Conservation (phyloP, 2,888 invertebrate genomes). For the Andrena bucephala region DNA sequence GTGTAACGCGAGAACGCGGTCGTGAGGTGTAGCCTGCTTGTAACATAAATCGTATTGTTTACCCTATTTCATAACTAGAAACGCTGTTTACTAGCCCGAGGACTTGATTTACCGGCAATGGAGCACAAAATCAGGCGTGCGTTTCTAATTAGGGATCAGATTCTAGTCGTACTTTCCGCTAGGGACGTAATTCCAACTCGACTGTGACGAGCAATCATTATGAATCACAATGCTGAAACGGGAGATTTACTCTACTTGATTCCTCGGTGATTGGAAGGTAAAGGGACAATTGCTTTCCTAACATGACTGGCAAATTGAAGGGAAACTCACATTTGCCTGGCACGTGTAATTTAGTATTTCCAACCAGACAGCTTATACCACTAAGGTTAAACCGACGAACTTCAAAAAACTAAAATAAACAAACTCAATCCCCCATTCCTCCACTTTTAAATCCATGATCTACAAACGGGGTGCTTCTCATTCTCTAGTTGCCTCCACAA, state of each 20-base stretch:
- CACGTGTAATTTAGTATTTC: no score
- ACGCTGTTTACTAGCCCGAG: slow-evolving; percentile 16
- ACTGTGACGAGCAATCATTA: slow-evolving; percentile 24
- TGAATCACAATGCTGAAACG: slow-evolving; percentile 15
- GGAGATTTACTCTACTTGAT: slow-evolving; percentile 16
- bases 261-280: neutral
- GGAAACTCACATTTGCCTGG: slow-evolving; percentile 5
- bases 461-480: no score
- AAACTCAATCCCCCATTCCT: no score
- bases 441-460: no score
- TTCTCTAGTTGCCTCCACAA: no score
- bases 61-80: slow-evolving; percentile 23
- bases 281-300: slow-evolving; percentile 2
- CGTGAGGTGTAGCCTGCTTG: neutral
- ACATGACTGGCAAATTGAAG: neutral
- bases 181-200: slow-evolving; percentile 4
- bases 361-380: no score
- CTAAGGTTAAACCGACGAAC: neutral
- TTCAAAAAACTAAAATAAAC: neutral
- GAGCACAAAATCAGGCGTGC: slow-evolving; percentile 6
- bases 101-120: slow-evolving; percentile 25
- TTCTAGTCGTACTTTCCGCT: neutral
- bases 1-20: neutral
- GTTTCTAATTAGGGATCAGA: slow-evolving; percentile 18
- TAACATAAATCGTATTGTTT: slow-evolving; percentile 10